Evolutionary conservation across 2,113 vertebrate species (phyloP), one percentile per base, ranked within the genome.

Genomic region (Chrysochloris asiatica): DNA sequence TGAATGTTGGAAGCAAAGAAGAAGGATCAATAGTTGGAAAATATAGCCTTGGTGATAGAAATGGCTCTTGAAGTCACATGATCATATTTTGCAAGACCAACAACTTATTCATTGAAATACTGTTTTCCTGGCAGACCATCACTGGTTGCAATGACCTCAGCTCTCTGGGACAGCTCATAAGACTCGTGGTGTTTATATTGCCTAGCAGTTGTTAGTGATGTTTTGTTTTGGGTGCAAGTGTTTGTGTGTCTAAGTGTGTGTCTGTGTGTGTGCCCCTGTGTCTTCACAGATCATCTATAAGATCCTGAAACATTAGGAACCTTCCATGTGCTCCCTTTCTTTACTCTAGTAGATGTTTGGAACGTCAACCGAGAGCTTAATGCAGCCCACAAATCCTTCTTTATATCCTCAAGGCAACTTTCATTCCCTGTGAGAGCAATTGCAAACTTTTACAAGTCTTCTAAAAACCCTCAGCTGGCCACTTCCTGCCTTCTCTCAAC

Each of bases 171-270:
- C 30, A 45, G 38, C 41, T 77, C 69, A 8, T 4, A 4, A 12
- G 28, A 8, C 0, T 0, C 30, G 43, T 17, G 1, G 10, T 3
- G 17, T 50, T 36, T 13, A 50, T 11, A 4, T 17, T 30, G 45
- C 22, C 7, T 6, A 61, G 78, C 41, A 47, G 36, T 30, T 59
- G 30, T 65, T 33, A 47, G 36, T 47, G 28, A 63, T 24, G 7
- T 10, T 33, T 41, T 54, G 45, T 21, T 43, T 33, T n/a, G 45
- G 41, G 10, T 43, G 17, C 38, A 78, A 41, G 41, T 59, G 16
- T 50, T 85, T 54, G 38, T 59, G 2, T 13, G 21, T 56, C 47
- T 33, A 22, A 22, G 9, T 78, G 50, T 14, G 7, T 17, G 16
- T 14, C 6, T 8, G 21, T 26, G 11, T 6, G 26, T 26, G n/a